phyloP scores from a whole-genome alignment of 2,888 invertebrate species.

The Ectemnius continuus region DNA sequence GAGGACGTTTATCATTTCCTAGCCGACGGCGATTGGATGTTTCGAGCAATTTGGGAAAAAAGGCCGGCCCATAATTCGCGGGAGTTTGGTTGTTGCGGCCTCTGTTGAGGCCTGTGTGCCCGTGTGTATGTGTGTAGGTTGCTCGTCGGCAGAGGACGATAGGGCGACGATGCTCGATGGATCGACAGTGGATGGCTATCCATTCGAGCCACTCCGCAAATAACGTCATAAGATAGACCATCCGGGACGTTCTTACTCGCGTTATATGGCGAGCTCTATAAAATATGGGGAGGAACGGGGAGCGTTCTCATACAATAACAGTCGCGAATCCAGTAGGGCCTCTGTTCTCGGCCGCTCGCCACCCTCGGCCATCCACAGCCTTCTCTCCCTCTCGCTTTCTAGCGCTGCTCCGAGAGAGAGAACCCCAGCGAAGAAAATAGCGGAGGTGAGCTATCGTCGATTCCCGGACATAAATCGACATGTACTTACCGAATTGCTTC shows the following conservation, averaged over 20 bases:
- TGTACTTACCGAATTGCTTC: slow-evolving; percentile 77
- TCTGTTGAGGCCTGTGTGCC: slow-evolving; percentile 5
- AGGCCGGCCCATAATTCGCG: slow-evolving; percentile 42
- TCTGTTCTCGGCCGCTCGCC: slow-evolving; percentile 17
- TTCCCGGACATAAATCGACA: slow-evolving; percentile 75
- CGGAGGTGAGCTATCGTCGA: slow-evolving; percentile 71
- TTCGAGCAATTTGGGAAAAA: slow-evolving; percentile 42
- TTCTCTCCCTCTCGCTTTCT: slow-evolving; percentile 17
- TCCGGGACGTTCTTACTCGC: slow-evolving; percentile 57
- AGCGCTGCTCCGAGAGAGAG: slow-evolving; percentile 9
- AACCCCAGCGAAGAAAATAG: slow-evolving; percentile 48
- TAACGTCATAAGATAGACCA: slow-evolving; percentile 67
- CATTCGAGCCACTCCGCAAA: slow-evolving; percentile 65
- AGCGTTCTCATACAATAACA: slow-evolving; percentile 68
- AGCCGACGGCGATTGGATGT: slow-evolving; percentile 33
- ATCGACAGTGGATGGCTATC: slow-evolving; percentile 56
- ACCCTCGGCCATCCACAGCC: slow-evolving; percentile 36
- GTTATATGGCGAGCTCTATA: slow-evolving; percentile 61
- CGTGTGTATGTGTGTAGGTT: too few relatives aligned
- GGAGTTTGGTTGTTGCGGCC: slow-evolving; percentile 27
- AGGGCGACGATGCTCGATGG: slow-evolving; percentile 39
- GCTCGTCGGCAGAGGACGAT: not conserved
- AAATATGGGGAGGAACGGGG: slow-evolving; percentile 64
- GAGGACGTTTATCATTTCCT: slow-evolving; percentile 33
- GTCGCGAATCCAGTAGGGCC: slow-evolving; percentile 58